Evolutionary conservation across 2,888 invertebrate genomes (phyloP).

Genomic region (Orthosia gothica): DNA sequence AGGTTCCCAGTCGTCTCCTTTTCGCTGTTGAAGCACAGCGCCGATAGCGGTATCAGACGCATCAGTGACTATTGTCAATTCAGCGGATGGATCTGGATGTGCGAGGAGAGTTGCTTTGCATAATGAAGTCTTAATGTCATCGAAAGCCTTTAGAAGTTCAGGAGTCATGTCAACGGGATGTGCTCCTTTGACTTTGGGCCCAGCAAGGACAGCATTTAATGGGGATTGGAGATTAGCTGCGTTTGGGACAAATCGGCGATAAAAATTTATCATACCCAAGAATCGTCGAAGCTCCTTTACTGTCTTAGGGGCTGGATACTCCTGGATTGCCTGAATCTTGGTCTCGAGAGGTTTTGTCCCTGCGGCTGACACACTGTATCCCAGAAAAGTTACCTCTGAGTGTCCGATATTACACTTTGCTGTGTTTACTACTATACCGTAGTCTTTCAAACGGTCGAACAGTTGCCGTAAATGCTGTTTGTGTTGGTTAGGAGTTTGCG

Average conservation of each 20-base stretch:
- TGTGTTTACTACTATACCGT: not conserved
- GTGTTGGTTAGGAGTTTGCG: not conserved
- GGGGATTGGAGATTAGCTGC: constrained; percentile 3
- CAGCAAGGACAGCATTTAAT: constrained; percentile 2
- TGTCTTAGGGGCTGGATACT: constrained; percentile 7
- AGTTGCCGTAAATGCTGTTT: not conserved
- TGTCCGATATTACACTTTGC: constrained; percentile 1
- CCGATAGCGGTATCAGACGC: too few species aligned
- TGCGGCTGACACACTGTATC: not conserved
- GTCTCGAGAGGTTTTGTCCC: not conserved
- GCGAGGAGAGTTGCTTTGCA: constrained; percentile 1
- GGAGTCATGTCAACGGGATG: not conserved
- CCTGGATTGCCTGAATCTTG: constrained; percentile 5
- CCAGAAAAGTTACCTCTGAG: constrained; percentile 1
- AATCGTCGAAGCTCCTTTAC: constrained; percentile 12
- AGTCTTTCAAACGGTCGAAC: not conserved
- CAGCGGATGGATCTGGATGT: constrained; percentile 20
- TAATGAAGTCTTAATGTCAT: not conserved
- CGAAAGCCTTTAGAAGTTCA: not conserved
- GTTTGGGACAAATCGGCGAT: not conserved
- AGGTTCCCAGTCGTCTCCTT: too few species aligned
- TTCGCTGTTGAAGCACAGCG: too few species aligned
- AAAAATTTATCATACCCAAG: constrained; percentile 8
- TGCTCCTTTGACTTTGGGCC: not conserved
- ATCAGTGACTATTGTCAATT: constrained; percentile 9